phyloP scores from a whole-genome alignment of 2,888 invertebrate species.

The Dorcus hopei region DNA sequence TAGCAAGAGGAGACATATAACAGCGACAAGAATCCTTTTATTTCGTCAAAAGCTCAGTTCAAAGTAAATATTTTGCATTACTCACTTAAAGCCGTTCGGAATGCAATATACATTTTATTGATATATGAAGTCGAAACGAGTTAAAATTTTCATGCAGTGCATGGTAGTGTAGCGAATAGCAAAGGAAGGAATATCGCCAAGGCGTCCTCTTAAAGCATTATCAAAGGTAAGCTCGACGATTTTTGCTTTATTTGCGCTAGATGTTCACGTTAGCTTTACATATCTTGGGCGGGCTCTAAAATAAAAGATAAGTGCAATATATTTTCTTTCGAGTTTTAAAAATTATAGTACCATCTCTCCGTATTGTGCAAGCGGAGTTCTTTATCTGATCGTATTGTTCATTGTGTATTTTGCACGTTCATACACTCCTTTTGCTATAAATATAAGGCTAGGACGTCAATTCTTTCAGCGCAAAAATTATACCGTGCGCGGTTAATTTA shows the following conservation, averaged over 20 bases:
- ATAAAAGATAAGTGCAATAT: conserved; percentile 1
- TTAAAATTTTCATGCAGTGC: too few species aligned
- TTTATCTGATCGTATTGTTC: conserved; percentile 10
- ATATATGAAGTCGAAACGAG: too few species aligned
- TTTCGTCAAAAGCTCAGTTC: too few species aligned
- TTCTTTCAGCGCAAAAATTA: conserved; percentile 7
- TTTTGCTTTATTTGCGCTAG: conserved; percentile 4
- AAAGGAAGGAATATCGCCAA: conserved; percentile 6
- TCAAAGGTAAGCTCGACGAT: conserved; percentile 1
- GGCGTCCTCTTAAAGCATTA: conserved; percentile 1
- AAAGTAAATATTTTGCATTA: too few species aligned
- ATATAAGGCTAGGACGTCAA: conserved; percentile 5
- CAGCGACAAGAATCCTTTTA: too few species aligned
- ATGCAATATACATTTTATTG: too few species aligned
- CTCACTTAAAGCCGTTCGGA: too few species aligned
- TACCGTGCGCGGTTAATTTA: background rate
- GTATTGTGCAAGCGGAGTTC: background rate
- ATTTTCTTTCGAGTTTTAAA: conserved; percentile 2
- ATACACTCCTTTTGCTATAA: conserved; percentile 12
- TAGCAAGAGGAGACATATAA: too few species aligned
- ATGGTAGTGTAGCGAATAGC: background rate
- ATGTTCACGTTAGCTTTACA: conserved; percentile 6
- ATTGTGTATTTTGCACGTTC: conserved; percentile 20
- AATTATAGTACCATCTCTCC: conserved; percentile 1
- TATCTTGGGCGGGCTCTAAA: background rate